A percentile compares a stretch with the other conserved stretches of the same genome.
Conservation (phyloP, 2,888 invertebrate species). For the Cyrtodaria siliqua region DNA sequence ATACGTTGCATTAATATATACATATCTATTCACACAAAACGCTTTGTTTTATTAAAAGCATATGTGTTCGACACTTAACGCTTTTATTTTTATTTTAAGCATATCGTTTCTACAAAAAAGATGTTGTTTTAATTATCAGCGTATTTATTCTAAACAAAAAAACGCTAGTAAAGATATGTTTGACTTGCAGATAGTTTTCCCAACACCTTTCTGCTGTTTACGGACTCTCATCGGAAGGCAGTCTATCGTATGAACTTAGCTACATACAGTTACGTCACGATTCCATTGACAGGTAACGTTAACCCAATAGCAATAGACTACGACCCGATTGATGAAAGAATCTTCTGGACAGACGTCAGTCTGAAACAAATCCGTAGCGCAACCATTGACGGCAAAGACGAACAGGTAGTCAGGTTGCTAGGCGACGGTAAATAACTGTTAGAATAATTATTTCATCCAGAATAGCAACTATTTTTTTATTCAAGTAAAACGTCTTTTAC, state of each 20-base stretch:
- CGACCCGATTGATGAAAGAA: slow-evolving; percentile 91
- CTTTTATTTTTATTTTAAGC: too few relatives aligned
- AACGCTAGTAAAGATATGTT: too few relatives aligned
- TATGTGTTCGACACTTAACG: too few relatives aligned
- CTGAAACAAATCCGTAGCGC: slow-evolving; percentile 69
- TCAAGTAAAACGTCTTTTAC: too few relatives aligned
- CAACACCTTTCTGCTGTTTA: slow-evolving; percentile 77
- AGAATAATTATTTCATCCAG: too few relatives aligned
- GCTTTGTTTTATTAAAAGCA: too few relatives aligned
- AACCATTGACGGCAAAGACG: slow-evolving; percentile 67
- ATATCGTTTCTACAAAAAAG: too few relatives aligned
- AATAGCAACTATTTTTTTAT: too few relatives aligned
- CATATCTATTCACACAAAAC: too few relatives aligned
- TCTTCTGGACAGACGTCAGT: slow-evolving; percentile 92
- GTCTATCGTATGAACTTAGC: slow-evolving; percentile 93
- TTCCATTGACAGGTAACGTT: slow-evolving; percentile 83
- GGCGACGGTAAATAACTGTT: slow-evolving; percentile 53
- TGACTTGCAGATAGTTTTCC: slow-evolving; percentile 64
- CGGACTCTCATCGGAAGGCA: slow-evolving; percentile 87
- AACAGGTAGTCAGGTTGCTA: slow-evolving; percentile 64
- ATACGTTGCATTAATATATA: too few relatives aligned
- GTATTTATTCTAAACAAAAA: too few relatives aligned
- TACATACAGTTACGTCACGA: slow-evolving; percentile 72
- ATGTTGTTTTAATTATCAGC: too few relatives aligned
- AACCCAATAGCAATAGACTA: slow-evolving; percentile 94